phyloP scores from a whole-genome alignment of 2,113 vertebrate genomes.

The Thalassoma bifasciatum region DNA sequence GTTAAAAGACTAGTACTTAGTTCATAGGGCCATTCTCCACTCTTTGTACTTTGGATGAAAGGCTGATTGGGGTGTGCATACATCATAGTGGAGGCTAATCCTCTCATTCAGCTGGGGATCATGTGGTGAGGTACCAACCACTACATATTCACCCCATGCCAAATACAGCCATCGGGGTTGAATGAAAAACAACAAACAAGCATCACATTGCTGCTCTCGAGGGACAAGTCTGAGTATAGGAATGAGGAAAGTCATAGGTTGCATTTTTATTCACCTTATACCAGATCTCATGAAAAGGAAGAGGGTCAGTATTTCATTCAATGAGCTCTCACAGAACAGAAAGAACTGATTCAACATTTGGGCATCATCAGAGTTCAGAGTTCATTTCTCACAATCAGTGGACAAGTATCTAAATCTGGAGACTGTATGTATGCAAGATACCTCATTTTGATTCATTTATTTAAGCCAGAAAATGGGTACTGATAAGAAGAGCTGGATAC shows the following conservation, averaged over 20 bases:
- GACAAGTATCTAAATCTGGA: neutral
- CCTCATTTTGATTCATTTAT: neutral
- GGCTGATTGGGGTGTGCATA: constrained; percentile 49
- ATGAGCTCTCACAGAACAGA: neutral
- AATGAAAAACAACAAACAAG: constrained; percentile 34
- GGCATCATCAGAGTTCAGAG: neutral
- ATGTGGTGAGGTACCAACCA: constrained; percentile 67
- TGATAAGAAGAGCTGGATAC: neutral
- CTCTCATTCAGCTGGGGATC: constrained; percentile 72
- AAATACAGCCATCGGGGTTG: constrained; percentile 8
- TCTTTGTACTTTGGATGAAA: constrained; percentile 67
- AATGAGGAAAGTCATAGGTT: neutral
- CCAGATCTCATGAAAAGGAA: neutral
- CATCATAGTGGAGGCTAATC: constrained; percentile 68
- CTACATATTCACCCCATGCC: constrained; percentile 38
- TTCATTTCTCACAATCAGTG: neutral
- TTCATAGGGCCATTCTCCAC: constrained; percentile 27
- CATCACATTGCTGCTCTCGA: neutral
- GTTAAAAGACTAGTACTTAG: neutral
- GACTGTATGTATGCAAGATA: neutral
- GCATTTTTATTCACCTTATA: neutral
- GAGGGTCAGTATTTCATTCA: neutral
- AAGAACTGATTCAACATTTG: constrained; percentile 13
- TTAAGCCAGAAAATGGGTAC: neutral
- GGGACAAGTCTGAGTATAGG: fast-evolving